Evolutionary conservation across 2,888 invertebrate genomes (phyloP).

Genomic region (Andrena marginata): DNA sequence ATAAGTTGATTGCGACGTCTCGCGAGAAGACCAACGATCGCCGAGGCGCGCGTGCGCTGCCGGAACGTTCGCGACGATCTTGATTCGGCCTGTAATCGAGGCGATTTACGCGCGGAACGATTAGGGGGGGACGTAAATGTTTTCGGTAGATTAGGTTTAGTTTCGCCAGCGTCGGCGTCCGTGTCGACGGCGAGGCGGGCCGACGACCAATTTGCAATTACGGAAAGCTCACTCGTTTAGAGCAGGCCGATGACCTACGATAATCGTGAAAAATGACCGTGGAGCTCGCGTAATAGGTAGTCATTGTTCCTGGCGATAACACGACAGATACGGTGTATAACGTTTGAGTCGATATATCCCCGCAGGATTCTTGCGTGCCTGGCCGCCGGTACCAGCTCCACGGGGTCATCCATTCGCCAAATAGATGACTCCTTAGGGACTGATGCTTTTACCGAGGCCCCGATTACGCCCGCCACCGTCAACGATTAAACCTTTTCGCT

Average conservation of each 20-base stretch:
- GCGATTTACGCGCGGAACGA: conserved; percentile 51
- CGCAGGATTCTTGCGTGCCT: conserved; percentile 67
- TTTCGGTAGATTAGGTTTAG: conserved; percentile 38
- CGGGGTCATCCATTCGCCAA: conserved; percentile 70
- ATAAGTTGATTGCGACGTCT: conserved; percentile 63
- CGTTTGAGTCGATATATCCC: conserved; percentile 65
- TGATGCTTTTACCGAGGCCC: conserved; percentile 54
- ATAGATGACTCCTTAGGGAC: conserved; percentile 73
- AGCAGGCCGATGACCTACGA: conserved; percentile 52
- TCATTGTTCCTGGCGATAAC: conserved; percentile 56
- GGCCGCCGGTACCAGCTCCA: conserved; percentile 32
- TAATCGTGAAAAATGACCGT: conserved; percentile 55
- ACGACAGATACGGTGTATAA: conserved; percentile 50
- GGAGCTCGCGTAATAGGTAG: conserved; percentile 56
- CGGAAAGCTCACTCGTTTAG: conserved; percentile 31
- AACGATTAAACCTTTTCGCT: conserved; percentile 46
- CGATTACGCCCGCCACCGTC: conserved; percentile 31
- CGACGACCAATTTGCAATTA: conserved; percentile 47
- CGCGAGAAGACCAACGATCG: conserved; percentile 50
- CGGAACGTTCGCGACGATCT: conserved; percentile 32
- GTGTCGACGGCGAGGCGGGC: background rate
- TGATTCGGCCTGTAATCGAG: conserved; percentile 40
- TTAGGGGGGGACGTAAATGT: conserved; percentile 50
- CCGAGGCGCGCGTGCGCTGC: conserved; percentile 12
- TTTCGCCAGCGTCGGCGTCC: background rate